Conservation (phyloP, 23 tunicate genomes). For the Trididemnum clinides region DNA sequence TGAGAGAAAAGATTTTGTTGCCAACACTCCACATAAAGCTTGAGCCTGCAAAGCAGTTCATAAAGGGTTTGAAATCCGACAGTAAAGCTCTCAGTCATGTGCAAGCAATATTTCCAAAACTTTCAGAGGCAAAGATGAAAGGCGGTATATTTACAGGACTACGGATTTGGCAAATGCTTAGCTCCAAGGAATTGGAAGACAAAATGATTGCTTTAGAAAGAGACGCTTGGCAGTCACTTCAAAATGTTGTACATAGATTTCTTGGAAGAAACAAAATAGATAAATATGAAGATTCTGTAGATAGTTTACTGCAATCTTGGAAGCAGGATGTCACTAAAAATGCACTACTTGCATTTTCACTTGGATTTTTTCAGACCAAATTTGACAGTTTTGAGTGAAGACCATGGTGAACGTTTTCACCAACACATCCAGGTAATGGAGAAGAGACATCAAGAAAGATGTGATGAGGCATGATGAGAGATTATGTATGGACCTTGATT, state of each 20-base stretch:
- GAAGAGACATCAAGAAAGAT: slow-evolving; percentile 6
- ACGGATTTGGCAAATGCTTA: no score
- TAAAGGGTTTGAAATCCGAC: slow-evolving; percentile 5
- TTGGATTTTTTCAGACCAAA: no score
- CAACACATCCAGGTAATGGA: slow-evolving; percentile 26
- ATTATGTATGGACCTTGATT: slow-evolving; percentile 34
- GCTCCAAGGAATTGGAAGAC: no score
- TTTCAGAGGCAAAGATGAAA: no score
- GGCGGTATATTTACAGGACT: no score
- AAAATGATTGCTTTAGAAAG: slow-evolving; percentile 27
- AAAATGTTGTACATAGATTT: slow-evolving; percentile 18
- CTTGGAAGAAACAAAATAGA: slow-evolving; percentile 18
- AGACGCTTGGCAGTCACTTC: slow-evolving; percentile 3
- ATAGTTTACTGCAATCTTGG: slow-evolving; percentile 22
- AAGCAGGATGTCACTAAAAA: slow-evolving; percentile 29
- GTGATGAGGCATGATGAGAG: slow-evolving; percentile 7
- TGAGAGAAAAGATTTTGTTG: slow-evolving; percentile 13
- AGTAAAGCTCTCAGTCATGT: no score
- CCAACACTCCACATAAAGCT: slow-evolving; percentile 35
- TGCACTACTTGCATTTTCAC: no score
- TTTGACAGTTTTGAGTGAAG: slow-evolving; percentile 9
- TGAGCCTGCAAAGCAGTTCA: slow-evolving; percentile 11
- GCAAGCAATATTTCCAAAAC: no score
- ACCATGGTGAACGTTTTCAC: slow-evolving; percentile 39
- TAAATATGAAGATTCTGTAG: slow-evolving; percentile 9